Evolutionary conservation across 2,888 invertebrate species (phyloP).

Genomic region (Pseudococcus longispinus): DNA sequence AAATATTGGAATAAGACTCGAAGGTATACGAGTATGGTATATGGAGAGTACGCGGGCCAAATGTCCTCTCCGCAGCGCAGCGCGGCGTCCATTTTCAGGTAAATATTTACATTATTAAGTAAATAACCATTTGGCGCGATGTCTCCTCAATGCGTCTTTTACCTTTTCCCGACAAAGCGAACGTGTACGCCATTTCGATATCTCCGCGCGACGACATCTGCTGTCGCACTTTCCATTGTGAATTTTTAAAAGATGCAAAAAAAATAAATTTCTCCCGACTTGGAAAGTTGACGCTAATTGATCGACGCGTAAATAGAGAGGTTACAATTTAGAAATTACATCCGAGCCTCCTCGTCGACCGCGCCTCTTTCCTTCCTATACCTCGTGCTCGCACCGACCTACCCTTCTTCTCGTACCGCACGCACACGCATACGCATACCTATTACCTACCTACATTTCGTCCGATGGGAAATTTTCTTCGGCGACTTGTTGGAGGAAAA

Average conservation of each 20-base stretch:
- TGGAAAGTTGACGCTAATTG: constrained; percentile 48
- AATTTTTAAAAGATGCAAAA: constrained; percentile 29
- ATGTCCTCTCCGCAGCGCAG: constrained; percentile 7
- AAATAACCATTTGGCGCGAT: constrained; percentile 50
- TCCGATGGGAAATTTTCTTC: too few species aligned
- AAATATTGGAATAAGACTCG: constrained; percentile 46
- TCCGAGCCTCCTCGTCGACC: neutral
- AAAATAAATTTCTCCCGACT: constrained; percentile 39
- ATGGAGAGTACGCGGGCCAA: constrained; percentile 5
- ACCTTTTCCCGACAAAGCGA: constrained; percentile 48
- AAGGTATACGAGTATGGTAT: neutral
- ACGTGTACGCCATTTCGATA: constrained; percentile 38
- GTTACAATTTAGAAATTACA: constrained; percentile 27
- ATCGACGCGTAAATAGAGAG: constrained; percentile 25
- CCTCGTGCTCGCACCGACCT: too few species aligned
- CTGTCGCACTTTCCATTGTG: constrained; percentile 20
- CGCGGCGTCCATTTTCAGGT: constrained; percentile 38
- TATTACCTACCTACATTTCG: too few species aligned
- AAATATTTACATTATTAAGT: constrained; percentile 49
- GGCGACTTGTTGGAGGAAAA: neutral
- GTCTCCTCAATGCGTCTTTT: constrained; percentile 48
- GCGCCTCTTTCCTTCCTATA: too few species aligned
- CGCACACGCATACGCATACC: too few species aligned
- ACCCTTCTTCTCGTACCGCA: too few species aligned
- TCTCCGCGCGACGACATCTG: neutral